Evolutionary conservation across 1,140 invertebrate genomes (phyloP).

Genomic region (Bombus confusus): DNA sequence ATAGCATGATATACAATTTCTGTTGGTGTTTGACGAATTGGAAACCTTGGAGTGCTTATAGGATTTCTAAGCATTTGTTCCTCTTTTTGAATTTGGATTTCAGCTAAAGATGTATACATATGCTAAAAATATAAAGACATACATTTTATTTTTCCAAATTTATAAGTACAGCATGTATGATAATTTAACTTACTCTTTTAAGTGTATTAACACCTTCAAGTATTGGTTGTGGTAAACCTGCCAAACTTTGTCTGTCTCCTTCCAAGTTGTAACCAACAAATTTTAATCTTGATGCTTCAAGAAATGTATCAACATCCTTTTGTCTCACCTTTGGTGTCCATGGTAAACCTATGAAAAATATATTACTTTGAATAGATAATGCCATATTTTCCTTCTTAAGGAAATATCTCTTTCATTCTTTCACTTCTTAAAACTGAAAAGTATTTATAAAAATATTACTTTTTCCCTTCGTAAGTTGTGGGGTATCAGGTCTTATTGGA

Average conservation of each 20-base stretch:
- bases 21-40: slow-evolving; percentile 86
- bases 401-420: neutral
- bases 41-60: slow-evolving; percentile 84
- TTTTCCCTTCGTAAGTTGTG: slow-evolving; percentile 77
- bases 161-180: neutral
- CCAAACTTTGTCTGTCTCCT: slow-evolving; percentile 92
- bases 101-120: slow-evolving; percentile 92
- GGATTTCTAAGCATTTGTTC: slow-evolving; percentile 91
- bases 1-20: slow-evolving; percentile 96
- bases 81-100: slow-evolving; percentile 92
- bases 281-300: slow-evolving; percentile 95
- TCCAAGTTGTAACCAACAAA: slow-evolving; percentile 96
- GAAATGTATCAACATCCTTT: slow-evolving; percentile 95
- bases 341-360: slow-evolving; percentile 86
- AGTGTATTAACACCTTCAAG: slow-evolving; percentile 96
- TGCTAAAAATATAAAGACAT: slow-evolving; percentile 82
- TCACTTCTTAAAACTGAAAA: neutral
- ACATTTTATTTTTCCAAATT: slow-evolving; percentile 11
- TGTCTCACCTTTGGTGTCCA: slow-evolving; percentile 98
- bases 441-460: slow-evolving; percentile 61
- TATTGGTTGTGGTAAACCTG: slow-evolving; percentile 96
- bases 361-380: slow-evolving; percentile 26
- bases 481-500: slow-evolving; percentile 80
- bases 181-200: slow-evolving; percentile 84
- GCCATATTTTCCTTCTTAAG: neutral